Evolutionary conservation across 2,888 invertebrate genomes (phyloP).

Genomic region (Dryobotodes eremita): DNA sequence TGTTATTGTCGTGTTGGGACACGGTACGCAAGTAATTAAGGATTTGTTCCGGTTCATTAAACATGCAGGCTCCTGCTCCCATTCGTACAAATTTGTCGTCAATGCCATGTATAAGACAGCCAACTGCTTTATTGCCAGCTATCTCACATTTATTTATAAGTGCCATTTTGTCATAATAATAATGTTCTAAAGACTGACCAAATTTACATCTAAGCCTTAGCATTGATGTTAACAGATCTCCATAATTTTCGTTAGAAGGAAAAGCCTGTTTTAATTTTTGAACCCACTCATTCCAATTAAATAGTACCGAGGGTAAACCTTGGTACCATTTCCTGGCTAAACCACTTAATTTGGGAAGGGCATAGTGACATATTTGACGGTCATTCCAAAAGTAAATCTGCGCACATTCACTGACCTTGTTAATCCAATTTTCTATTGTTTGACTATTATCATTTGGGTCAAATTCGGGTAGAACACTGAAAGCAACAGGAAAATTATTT

Average conservation of each 20-base stretch:
- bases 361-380: conserved; percentile 3
- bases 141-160: too few species aligned
- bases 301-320: conserved; percentile 4
- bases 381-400: conserved; percentile 5
- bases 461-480: conserved; percentile 4
- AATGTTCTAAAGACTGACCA: too few species aligned
- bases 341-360: background rate
- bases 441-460: background rate
- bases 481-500: background rate
- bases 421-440: conserved; percentile 3
- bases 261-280: conserved; percentile 9
- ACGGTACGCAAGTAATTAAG: too few species aligned
- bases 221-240: too few species aligned
- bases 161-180: too few species aligned
- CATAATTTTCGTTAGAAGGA: conserved; percentile 4
- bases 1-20: too few species aligned
- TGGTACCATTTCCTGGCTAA: background rate
- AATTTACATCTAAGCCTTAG: too few species aligned
- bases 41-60: too few species aligned
- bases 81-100: too few species aligned
- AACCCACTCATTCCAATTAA: background rate
- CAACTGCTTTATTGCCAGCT: too few species aligned
- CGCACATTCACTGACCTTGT: conserved; percentile 4
- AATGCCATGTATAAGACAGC: too few species aligned
- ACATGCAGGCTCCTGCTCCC: too few species aligned